Conservation (phyloP, 2,113 vertebrate genomes). For the Protobothrops flavoviridis region DNA sequence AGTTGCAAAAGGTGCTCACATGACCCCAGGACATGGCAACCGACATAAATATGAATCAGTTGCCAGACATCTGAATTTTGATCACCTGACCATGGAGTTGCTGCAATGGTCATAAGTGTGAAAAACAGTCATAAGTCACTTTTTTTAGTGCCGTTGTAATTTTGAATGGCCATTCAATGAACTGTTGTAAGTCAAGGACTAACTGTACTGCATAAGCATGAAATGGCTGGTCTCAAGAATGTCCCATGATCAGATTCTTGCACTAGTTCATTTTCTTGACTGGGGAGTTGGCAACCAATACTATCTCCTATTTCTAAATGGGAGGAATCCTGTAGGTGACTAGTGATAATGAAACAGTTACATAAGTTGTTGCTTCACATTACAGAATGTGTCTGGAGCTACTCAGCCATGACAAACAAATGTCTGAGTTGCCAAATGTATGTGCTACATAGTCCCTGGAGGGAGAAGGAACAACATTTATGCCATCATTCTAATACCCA, state of each 20-base stretch:
- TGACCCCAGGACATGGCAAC: no score
- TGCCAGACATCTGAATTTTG: no score
- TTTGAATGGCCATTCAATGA: background rate
- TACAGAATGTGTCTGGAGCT: slow-evolving; percentile 53
- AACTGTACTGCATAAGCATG: background rate
- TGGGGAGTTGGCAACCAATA: background rate
- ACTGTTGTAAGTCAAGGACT: background rate
- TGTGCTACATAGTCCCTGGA: slow-evolving; percentile 49
- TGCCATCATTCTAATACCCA: slow-evolving; percentile 44
- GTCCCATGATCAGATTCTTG: background rate
- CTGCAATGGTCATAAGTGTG: background rate
- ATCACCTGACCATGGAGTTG: no score
- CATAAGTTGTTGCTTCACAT: slow-evolving; percentile 40
- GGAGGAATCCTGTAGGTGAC: slow-evolving; percentile 35
- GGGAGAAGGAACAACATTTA: slow-evolving; percentile 51
- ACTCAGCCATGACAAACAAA: slow-evolving; percentile 48
- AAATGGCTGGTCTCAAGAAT: background rate
- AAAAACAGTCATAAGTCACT: background rate
- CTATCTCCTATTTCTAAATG: slow-evolving; percentile 25
- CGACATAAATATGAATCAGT: no score
- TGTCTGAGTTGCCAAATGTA: slow-evolving; percentile 59
- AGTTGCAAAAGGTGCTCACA: background rate
- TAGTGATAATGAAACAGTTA: slow-evolving; percentile 39
- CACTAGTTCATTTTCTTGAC: background rate
- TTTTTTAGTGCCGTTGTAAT: background rate